Evolutionary conservation across 2,888 invertebrate genomes (phyloP), one percentile per base, ranked within the genome.

Genomic region (Ferrisia virgata): DNA sequence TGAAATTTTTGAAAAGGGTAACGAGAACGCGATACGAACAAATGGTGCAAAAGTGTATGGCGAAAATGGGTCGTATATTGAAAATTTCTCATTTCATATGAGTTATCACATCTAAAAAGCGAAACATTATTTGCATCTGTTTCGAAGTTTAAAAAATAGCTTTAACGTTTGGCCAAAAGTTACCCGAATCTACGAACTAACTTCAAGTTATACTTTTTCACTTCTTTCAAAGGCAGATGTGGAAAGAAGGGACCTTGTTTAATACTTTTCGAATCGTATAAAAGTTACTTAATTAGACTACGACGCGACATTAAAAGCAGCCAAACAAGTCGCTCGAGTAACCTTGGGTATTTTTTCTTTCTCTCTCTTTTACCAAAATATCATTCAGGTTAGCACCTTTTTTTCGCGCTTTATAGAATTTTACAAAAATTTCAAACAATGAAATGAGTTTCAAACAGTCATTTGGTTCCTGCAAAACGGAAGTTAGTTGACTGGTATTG

Each of bases 111-210:
- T 64, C 58, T 64, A 64, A 22, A n/a, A 25, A 47, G 11, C 58
- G 58, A 25, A 64, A 64, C 58, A 64, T 64, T 64, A 64, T 64
- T 64, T 64, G 58, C 58, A 64, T 64, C 58, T 64, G 58, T 11
- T 64, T 64, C 58, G 58, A 64, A 64, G 28, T 3, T 64, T 13
- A 25, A 28, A 64, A 64, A 25, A 28, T 28, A 64, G 28, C 58
- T 28, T 13, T 8, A 18, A 28, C 28, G 58, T 28, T 64, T 28
- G 28, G 47, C n/a, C 18, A 47, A 47, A 47, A 47, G 47, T 47
- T 47, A 47, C 4, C 47, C 47, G 18, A 47, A n/a, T 47, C 8
- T 47, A 47, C 5, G 18, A 47, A 18, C 47, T 5, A 47, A 47
- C 18, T 47, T 18, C 8, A 47, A 2, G 18, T 47, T 47, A 47